Percentiles rank a stretch among this genome's conserved stretches.
These are phyloP conservation scores for Cebidichthys violaceus DNA, from an alignment of 2,113 vertebrate species.

Conservation along the genomic window DNA sequence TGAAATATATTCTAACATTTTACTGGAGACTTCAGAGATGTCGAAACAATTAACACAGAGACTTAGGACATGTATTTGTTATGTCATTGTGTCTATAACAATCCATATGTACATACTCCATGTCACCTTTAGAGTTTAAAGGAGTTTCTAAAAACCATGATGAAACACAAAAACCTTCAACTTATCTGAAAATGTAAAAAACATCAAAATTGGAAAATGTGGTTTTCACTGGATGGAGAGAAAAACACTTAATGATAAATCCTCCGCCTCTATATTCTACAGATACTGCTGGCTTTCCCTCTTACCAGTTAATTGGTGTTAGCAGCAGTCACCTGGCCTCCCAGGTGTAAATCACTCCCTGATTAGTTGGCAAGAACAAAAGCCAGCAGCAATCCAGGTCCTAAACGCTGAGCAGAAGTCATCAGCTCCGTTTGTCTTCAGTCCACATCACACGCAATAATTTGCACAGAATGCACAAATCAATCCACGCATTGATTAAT, in stretches of 20 bases:
- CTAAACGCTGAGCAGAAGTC: not conserved
- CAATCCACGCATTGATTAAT: not conserved
- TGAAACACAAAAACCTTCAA: not conserved
- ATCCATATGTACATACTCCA: no score
- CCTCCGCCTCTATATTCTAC: not conserved
- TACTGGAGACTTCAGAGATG: no score
- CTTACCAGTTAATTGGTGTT: conserved; percentile 38
- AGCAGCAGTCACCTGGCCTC: conserved; percentile 36
- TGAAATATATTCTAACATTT: no score
- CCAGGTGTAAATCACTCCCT: conserved; percentile 33
- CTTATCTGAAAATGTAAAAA: not conserved
- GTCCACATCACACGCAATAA: not conserved
- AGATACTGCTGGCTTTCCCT: conserved; percentile 24
- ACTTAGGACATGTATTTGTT: no score
- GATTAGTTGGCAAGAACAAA: conserved; percentile 33
- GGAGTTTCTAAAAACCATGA: not conserved
- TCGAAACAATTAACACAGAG: no score
- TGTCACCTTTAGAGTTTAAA: not conserved
- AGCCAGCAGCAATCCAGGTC: conserved; percentile 35
- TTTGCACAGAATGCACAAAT: not conserved
- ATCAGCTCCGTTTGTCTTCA: not conserved
- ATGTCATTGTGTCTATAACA: no score
- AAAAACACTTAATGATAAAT: not conserved
- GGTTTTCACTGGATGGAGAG: not conserved
- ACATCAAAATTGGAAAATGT: not conserved